Evolutionary conservation across 1,140 invertebrate species (phyloP).

Genomic region (Metopolophium dirhodum): DNA sequence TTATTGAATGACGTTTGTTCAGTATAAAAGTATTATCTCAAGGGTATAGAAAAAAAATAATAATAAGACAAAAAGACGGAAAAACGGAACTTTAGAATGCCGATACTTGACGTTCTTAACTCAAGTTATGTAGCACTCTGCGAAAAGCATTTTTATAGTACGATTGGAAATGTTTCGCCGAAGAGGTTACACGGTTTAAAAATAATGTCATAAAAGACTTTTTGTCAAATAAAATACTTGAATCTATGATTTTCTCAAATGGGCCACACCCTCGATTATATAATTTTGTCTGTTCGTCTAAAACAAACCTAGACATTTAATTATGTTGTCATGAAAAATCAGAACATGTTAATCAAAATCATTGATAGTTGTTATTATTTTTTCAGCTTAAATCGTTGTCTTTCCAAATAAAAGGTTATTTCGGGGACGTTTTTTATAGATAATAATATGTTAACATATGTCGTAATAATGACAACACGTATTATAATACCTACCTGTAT

Average conservation of each 20-base stretch:
- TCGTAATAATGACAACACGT: background rate
- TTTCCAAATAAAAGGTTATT: background rate
- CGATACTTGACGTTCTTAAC: background rate
- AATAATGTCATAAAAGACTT: background rate
- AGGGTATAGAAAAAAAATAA: background rate
- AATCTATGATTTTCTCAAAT: background rate
- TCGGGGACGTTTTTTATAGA: background rate
- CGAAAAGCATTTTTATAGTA: background rate
- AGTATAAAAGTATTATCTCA: background rate
- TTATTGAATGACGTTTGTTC: background rate
- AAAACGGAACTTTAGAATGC: background rate
- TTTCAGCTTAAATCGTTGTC: background rate
- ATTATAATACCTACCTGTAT: background rate
- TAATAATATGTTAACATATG: too few relatives aligned
- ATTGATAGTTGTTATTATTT: background rate
- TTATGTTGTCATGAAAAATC: background rate
- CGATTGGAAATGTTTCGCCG: background rate
- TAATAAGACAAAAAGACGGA: conserved; percentile 2
- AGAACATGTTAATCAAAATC: background rate
- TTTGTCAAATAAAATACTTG: background rate
- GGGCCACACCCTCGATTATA: background rate
- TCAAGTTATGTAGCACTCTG: background rate
- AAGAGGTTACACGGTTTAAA: background rate
- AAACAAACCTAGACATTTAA: background rate
- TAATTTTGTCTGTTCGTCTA: background rate